Percentiles rank a stretch among this genome's conserved stretches.
Evolutionary conservation across 2,113 vertebrate species (phyloP).

Genomic region (Zapus hudsonius): DNA sequence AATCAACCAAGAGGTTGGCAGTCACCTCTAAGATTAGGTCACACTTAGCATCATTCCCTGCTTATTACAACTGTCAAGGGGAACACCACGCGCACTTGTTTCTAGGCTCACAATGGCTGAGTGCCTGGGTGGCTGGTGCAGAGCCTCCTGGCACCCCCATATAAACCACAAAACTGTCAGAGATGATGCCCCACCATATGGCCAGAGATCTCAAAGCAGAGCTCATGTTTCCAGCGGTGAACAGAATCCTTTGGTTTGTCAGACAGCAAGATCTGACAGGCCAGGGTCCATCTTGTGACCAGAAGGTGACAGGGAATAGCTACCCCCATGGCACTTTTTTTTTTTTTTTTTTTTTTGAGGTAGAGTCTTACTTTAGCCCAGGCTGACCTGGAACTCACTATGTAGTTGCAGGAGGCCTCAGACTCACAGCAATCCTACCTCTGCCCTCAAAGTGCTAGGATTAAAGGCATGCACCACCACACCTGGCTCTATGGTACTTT

Average conservation of each 20-base stretch:
- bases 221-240: too few relatives aligned
- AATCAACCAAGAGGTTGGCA: background rate
- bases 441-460: too few relatives aligned
- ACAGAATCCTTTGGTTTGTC: too few relatives aligned
- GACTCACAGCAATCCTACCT: too few relatives aligned
- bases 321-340: background rate
- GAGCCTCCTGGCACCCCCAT: accelerated
- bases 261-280: background rate
- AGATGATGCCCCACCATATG: background rate
- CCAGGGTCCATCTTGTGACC: accelerated
- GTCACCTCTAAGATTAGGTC: background rate
- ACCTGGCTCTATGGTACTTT: too few relatives aligned
- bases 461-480: too few relatives aligned
- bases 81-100: too few relatives aligned
- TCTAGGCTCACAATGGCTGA: accelerated
- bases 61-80: background rate
- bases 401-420: too few relatives aligned
- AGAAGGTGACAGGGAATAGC: background rate
- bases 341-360: too few relatives aligned
- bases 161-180: background rate
- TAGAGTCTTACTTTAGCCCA: too few relatives aligned
- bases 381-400: too few relatives aligned
- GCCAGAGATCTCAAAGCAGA: background rate
- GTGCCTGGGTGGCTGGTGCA: background rate
- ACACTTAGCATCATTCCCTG: too few relatives aligned